These are phyloP conservation scores for Zaprionus bogoriensis DNA, from an alignment of 2,888 invertebrate species.

Conservation along the genomic window DNA sequence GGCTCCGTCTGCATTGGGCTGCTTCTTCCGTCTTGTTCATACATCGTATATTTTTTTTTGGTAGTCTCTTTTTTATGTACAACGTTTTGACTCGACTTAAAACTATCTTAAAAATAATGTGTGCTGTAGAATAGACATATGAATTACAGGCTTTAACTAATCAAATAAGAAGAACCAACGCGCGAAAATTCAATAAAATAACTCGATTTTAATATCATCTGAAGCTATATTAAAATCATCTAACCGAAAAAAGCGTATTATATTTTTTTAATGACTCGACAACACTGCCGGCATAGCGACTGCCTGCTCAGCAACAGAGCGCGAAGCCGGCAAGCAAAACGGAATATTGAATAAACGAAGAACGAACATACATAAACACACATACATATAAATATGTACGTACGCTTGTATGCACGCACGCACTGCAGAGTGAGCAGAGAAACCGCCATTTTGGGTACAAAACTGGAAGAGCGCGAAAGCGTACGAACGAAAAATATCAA, in stretches of 20 bases:
- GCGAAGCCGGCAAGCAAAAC: constrained; percentile 72
- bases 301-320: constrained; percentile 42
- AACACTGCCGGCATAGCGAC: constrained; percentile 37
- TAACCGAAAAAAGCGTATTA: background rate
- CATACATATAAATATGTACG: background rate
- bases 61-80: constrained; percentile 27
- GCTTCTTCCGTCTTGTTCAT: constrained; percentile 30
- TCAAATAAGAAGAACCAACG: background rate
- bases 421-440: constrained; percentile 27
- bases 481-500: constrained; percentile 62
- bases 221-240: background rate
- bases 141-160: constrained; percentile 14
- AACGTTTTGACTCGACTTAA: constrained; percentile 41
- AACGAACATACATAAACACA: constrained; percentile 27
- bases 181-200: background rate
- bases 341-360: constrained; percentile 54
- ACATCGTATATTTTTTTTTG: background rate
- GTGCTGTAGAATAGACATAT: constrained; percentile 19
- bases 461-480: constrained; percentile 58
- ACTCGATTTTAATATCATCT: background rate
- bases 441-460: constrained; percentile 72
- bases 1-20: constrained; percentile 23
- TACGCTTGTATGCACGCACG: constrained; percentile 33
- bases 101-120: constrained; percentile 45
- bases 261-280: constrained; percentile 29